phyloP scores from a whole-genome alignment of 2,888 invertebrate species.

The Buathra laborator region DNA sequence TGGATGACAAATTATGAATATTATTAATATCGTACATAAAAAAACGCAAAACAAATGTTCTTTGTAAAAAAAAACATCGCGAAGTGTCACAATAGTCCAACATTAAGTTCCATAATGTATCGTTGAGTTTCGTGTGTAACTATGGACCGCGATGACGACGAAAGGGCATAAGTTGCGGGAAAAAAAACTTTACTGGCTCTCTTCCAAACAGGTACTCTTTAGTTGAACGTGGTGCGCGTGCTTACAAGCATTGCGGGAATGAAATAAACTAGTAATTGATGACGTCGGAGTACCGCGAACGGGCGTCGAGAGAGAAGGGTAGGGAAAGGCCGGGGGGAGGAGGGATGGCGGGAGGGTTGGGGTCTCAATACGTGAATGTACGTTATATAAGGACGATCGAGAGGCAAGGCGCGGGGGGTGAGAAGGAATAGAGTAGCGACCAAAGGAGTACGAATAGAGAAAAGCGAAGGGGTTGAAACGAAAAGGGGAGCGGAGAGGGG shows the following conservation, averaged over 20 bases:
- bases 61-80: too few relatives aligned
- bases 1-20: too few relatives aligned
- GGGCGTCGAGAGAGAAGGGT: too few relatives aligned
- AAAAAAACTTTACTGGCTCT: slow-evolving; percentile 67
- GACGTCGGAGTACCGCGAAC: slow-evolving; percentile 51
- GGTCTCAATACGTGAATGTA: slow-evolving; percentile 38
- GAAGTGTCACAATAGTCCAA: too few relatives aligned
- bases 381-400: slow-evolving; percentile 17
- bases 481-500: slow-evolving; percentile 27
- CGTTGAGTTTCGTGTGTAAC: background rate
- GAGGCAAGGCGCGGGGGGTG: slow-evolving; percentile 9
- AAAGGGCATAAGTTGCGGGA: slow-evolving; percentile 55
- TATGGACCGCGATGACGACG: slow-evolving; percentile 63
- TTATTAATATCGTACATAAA: too few relatives aligned
- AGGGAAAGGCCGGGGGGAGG: too few relatives aligned
- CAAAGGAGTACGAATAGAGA: slow-evolving; percentile 27
- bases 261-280: slow-evolving; percentile 66
- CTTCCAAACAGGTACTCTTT: slow-evolving; percentile 61
- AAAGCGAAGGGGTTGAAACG: slow-evolving; percentile 41
- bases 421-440: slow-evolving; percentile 42
- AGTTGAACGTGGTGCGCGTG: slow-evolving; percentile 58
- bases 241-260: slow-evolving; percentile 63
- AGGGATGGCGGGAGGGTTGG: background rate
- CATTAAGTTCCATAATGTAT: background rate
- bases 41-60: too few relatives aligned